Base-by-base conservation (phyloP, 2,797 vertebrate species). In the Erpetoichthys calabaricus region DNA sequence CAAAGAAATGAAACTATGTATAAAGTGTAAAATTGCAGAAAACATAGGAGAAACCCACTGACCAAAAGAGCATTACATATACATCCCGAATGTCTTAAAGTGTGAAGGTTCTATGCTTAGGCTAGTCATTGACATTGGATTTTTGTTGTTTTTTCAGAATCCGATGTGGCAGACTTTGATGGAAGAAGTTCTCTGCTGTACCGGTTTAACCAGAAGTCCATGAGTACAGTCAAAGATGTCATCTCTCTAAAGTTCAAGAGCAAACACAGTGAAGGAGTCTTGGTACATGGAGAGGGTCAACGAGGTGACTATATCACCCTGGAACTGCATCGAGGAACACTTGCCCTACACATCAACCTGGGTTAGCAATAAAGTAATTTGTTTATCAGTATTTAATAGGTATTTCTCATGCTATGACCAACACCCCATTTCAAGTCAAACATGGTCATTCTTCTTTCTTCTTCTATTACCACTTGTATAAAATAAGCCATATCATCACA, bases 171-270 rank as follows among this genome's bases (percentile, higher is more conserved):
- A 1, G 92, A 96, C 74, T 98, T 98, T 49, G 90, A 98, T 52
- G 93, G 94, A 71, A 82, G 91, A 65, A 98, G 95, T 71, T 92
- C 92, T 1, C 77, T 98, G 62, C 85, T 94, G 45, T 98, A 98
- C 67, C 91, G 94, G 78, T 98, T 98, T 73, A 96, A 92, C 78
- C 93, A 98, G 79, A 98, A 98, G 73, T 82, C 92, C 59, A 93
- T 93, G 91, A 95, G 91, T 45, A 98, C 95, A 0, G 89, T 94
- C 72, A 98, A 98, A 78, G 95, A 98, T 45, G 91, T 97, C 60
- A 88, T 98, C 72, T 96, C 93, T 4, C 79, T 98, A 68, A 89
- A 87, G 67, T 98, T 98, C 75, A 94, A 92, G 73, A 96, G 91
- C 74, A 88, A 89, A 64, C 90, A 91, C 70, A 86, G 89, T 1